phyloP scores from a whole-genome alignment of 2,113 vertebrate species.

The Hippolais icterina region DNA sequence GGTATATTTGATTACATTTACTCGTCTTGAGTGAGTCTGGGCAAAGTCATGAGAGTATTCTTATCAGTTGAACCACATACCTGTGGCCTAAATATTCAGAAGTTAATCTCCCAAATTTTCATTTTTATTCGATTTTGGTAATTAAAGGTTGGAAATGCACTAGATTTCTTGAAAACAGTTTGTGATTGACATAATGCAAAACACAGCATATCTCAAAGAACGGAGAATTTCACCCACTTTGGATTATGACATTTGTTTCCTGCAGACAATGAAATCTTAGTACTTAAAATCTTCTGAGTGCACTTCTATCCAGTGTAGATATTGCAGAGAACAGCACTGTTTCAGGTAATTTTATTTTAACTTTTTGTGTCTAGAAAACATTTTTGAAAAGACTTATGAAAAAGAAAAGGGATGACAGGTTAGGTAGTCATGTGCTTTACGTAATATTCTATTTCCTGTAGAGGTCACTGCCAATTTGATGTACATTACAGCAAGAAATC shows the following conservation, averaged over 20 bases:
- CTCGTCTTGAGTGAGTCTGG: neutral
- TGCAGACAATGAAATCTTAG: neutral
- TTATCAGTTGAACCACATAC: neutral
- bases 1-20: neutral
- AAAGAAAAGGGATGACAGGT: neutral
- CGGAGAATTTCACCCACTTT: neutral
- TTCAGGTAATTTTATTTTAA: neutral
- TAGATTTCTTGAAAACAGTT: neutral
- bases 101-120: neutral
- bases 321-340: neutral
- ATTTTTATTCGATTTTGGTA: neutral
- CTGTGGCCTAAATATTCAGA: neutral
- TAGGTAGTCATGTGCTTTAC: neutral
- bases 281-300: neutral
- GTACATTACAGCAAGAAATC: neutral
- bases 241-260: neutral
- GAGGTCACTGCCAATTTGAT: neutral
- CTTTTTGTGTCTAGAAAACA: neutral
- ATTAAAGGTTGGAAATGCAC: neutral
- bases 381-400: neutral
- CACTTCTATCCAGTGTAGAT: fast-evolving
- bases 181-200: neutral
- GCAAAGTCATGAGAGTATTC: neutral
- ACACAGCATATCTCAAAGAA: neutral
- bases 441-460: neutral